These are phyloP conservation scores for Tinamus guttatus DNA, from an alignment of 2,113 vertebrate genomes.

Conservation along the genomic window DNA sequence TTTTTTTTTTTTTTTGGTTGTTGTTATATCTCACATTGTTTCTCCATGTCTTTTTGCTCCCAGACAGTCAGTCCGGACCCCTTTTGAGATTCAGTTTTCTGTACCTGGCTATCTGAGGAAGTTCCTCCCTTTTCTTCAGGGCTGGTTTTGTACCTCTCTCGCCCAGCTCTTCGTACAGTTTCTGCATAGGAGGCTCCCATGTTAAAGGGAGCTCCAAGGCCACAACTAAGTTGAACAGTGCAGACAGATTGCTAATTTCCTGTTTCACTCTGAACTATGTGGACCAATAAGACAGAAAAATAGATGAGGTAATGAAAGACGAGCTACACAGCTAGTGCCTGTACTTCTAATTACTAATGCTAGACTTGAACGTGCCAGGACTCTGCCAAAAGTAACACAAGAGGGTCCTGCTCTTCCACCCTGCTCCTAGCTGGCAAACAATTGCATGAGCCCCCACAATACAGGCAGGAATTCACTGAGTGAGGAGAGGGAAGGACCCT, in stretches of 20 bases:
- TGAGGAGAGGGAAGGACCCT: background rate
- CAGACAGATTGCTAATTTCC: background rate
- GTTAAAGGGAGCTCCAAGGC: background rate
- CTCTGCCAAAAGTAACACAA: background rate
- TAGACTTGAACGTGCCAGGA: background rate
- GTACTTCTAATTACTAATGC: background rate
- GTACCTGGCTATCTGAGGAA: background rate
- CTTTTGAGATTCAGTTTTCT: background rate
- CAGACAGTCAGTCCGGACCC: background rate
- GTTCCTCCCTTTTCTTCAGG: background rate
- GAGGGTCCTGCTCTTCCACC: background rate
- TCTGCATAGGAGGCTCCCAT: background rate
- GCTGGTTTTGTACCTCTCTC: background rate
- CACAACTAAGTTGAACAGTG: background rate
- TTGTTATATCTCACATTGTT: conserved; percentile 38
- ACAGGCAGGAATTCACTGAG: background rate
- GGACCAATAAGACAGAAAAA: background rate
- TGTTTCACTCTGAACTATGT: background rate
- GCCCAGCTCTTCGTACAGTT: background rate
- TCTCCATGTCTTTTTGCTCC: conserved; percentile 2
- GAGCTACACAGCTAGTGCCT: background rate
- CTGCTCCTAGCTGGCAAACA: background rate
- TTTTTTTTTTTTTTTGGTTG: conserved; percentile 17
- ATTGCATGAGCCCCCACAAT: background rate
- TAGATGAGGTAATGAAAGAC: background rate